A percentile compares a stretch with the other conserved stretches of the same genome.
phyloP scores from a whole-genome alignment of 2,113 vertebrate species.

The Pangasianodon hypophthalmus region DNA sequence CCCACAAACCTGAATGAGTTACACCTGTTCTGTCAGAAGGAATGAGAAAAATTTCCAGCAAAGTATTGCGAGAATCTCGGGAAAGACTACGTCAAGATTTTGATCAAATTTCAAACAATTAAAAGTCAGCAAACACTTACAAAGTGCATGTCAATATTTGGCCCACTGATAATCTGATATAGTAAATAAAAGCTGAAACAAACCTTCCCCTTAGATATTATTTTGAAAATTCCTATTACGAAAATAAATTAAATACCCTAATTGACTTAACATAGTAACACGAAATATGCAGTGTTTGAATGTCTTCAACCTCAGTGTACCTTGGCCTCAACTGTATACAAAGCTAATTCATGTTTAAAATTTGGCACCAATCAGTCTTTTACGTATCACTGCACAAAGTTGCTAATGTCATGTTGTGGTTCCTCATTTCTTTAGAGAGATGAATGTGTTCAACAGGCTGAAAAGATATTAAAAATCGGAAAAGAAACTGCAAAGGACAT shows the following conservation, averaged over 20 bases:
- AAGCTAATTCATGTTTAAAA: background rate
- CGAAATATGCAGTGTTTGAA: background rate
- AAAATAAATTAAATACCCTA: background rate
- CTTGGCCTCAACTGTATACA: background rate
- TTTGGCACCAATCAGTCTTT: background rate
- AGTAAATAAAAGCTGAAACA: background rate
- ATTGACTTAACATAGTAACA: background rate
- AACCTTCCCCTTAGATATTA: background rate
- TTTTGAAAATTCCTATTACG: background rate
- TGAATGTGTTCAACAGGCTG: background rate
- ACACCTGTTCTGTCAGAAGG: background rate
- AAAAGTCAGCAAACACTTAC: background rate
- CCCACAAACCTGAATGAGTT: background rate
- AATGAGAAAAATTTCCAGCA: background rate
- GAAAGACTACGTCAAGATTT: background rate
- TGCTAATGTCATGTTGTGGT: conserved; percentile 5
- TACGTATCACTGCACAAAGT: background rate
- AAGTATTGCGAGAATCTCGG: background rate
- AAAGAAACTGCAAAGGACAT: background rate
- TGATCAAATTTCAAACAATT: background rate
- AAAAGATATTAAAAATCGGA: background rate
- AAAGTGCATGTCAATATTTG: background rate
- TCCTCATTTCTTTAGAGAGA: background rate
- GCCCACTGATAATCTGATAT: background rate
- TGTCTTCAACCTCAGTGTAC: background rate